Conservation (phyloP, 2,888 invertebrate genomes). For the Drosophila neonasuta region DNA sequence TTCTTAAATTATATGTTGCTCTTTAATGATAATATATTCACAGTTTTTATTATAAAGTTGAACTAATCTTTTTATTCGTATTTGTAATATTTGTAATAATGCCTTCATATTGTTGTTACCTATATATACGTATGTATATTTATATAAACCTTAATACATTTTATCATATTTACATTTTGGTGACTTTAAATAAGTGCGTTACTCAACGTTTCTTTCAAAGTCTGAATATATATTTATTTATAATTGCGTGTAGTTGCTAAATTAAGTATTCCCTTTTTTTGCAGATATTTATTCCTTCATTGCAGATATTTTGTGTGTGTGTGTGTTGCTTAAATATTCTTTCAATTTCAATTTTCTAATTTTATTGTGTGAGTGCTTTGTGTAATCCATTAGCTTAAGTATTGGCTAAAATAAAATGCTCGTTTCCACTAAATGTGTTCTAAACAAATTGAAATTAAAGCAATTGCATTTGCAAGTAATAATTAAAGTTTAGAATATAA, state of each 20-base stretch:
- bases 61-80: constrained; percentile 55
- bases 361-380: constrained; percentile 9
- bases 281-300: constrained; percentile 48
- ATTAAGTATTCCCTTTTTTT: constrained; percentile 29
- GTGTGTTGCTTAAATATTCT: constrained; percentile 29
- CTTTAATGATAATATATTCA: constrained; percentile 73
- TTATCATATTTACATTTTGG: constrained; percentile 59
- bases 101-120: constrained; percentile 21
- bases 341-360: constrained; percentile 10
- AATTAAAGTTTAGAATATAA: constrained; percentile 4
- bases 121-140: constrained; percentile 1
- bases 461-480: constrained; percentile 7
- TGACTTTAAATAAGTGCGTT: constrained; percentile 47
- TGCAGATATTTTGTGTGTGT: constrained; percentile 54
- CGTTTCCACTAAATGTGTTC: background rate
- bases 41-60: constrained; percentile 64
- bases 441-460: constrained; percentile 5
- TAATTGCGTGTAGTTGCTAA: constrained; percentile 28
- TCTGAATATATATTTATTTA: constrained; percentile 20
- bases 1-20: constrained; percentile 69
- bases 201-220: constrained; percentile 30
- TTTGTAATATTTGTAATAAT: constrained; percentile 33
- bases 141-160: constrained; percentile 38
- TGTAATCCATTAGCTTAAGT: constrained; percentile 23
- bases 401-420: constrained; percentile 26